Evolutionary conservation across 1,140 invertebrate genomes (phyloP).

Genomic region (Apis dorsata): DNA sequence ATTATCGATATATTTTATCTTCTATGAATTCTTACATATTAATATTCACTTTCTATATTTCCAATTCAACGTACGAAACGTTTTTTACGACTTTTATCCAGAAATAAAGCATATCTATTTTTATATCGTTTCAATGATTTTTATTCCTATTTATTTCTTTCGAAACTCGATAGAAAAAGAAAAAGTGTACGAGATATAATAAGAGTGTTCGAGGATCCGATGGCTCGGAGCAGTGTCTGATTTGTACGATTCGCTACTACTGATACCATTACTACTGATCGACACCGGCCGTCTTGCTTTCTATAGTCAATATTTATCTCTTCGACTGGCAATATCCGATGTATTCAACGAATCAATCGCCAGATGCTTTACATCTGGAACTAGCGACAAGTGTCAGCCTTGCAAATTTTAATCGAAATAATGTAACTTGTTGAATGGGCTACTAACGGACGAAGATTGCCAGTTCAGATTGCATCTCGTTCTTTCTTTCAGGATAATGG

Average conservation of each 20-base stretch:
- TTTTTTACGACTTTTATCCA: background rate
- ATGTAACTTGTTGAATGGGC: background rate
- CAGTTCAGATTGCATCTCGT: background rate
- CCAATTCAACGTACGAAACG: background rate
- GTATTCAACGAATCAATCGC: background rate
- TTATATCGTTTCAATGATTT: background rate
- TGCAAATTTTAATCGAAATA: background rate
- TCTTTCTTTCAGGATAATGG: too few species aligned
- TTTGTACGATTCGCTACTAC: conserved; percentile 36
- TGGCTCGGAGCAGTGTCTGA: background rate
- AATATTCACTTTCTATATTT: background rate
- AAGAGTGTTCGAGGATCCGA: background rate
- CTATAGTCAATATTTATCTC: conserved; percentile 36
- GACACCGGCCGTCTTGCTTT: conserved; percentile 6
- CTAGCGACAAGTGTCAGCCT: background rate
- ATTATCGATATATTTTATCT: too few species aligned
- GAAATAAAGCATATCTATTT: background rate
- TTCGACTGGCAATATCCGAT: conserved; percentile 34
- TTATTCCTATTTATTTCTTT: background rate
- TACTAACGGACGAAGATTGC: background rate
- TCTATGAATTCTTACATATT: background rate
- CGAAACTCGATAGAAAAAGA: background rate
- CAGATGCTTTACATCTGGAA: background rate
- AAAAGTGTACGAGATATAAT: background rate
- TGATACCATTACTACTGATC: background rate